These are phyloP conservation scores for Agelastica alni DNA, from an alignment of 2,888 invertebrate genomes.

Conservation along the genomic window DNA sequence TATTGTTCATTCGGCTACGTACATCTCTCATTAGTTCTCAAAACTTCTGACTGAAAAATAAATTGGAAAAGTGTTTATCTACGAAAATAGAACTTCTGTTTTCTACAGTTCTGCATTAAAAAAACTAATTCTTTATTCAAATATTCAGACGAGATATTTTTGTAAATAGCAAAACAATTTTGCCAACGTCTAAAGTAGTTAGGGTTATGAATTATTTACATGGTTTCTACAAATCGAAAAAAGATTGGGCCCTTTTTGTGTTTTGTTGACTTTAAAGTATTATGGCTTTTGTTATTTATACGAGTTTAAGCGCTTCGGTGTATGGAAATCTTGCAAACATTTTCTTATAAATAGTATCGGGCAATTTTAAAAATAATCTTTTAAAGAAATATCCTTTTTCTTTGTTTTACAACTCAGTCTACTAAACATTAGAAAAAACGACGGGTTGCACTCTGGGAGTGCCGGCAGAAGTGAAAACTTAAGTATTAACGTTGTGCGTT, in stretches of 20 bases:
- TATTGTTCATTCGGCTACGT: no score
- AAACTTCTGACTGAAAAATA: no score
- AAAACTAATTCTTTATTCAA: slow-evolving; percentile 16
- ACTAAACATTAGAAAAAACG: no score
- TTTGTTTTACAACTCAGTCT: no score
- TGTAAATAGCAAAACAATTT: slow-evolving; percentile 17
- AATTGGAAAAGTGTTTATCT: background rate
- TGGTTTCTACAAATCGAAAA: slow-evolving; percentile 21
- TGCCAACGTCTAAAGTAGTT: slow-evolving; percentile 18
- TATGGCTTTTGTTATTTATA: slow-evolving; percentile 6
- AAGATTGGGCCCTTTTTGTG: slow-evolving; percentile 19
- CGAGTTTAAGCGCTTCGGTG: background rate
- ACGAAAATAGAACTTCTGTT: background rate
- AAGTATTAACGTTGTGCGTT: no score
- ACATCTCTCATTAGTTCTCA: no score
- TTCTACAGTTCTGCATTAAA: background rate
- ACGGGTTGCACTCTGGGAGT: no score
- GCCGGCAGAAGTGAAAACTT: no score
- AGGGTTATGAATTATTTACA: slow-evolving; percentile 28
- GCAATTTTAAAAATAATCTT: background rate
- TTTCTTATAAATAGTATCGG: no score
- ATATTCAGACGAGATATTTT: slow-evolving; percentile 22
- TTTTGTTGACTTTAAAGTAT: slow-evolving; percentile 12
- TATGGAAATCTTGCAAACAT: slow-evolving; percentile 18
- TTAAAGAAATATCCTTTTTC: background rate